phyloP scores from a whole-genome alignment of 2,888 invertebrate genomes.

The Bhutanitis thaidina region DNA sequence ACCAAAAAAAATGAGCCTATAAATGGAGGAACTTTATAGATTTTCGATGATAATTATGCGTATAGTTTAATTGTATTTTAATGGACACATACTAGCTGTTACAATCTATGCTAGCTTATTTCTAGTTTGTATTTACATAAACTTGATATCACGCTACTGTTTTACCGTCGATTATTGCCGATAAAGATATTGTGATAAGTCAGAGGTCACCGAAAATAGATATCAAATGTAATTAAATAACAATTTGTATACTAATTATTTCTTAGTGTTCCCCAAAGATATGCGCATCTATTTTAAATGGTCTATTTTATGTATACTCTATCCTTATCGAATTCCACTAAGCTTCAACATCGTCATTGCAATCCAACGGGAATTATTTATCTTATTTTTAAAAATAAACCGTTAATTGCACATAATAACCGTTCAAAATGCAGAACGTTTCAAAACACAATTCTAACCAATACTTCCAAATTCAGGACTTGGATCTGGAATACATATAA shows the following conservation, averaged over 20 bases:
- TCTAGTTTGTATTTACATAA: constrained; percentile 37
- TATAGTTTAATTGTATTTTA: constrained; percentile 1
- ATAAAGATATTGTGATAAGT: constrained; percentile 19
- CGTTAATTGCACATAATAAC: no score
- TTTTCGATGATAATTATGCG: no score
- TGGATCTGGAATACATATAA: no score
- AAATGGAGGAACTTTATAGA: no score
- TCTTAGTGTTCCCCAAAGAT: neutral
- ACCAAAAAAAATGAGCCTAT: no score
- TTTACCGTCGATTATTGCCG: constrained; percentile 27
- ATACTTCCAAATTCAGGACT: no score
- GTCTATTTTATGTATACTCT: neutral
- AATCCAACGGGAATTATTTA: no score
- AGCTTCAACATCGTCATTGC: no score
- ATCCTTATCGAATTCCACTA: no score
- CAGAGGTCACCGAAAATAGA: neutral
- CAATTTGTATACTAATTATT: constrained; percentile 1
- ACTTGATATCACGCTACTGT: constrained; percentile 37
- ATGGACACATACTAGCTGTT: neutral
- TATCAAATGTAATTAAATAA: constrained; percentile 7
- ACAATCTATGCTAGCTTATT: constrained; percentile 32
- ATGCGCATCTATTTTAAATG: neutral
- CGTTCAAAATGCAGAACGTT: no score
- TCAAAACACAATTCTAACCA: no score
- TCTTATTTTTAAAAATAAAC: no score